phyloP scores from a whole-genome alignment of 2,888 invertebrate genomes.

The Abrostola tripartita region DNA sequence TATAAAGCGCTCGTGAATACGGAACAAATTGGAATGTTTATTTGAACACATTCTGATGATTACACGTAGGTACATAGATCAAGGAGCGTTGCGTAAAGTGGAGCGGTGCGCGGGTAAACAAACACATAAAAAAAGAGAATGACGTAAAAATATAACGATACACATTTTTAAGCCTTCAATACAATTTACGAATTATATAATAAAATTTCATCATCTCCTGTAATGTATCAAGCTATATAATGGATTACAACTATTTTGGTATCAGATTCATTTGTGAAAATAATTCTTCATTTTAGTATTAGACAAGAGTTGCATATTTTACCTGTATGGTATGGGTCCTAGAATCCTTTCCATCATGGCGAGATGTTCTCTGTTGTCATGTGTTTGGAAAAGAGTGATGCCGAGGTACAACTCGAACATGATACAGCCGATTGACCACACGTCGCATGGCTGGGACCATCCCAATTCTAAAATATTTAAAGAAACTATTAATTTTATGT shows the following conservation, averaged over 20 bases:
- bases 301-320: background rate
- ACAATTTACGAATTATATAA: too few species aligned
- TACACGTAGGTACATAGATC: conserved; percentile 12
- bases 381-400: conserved; percentile 99
- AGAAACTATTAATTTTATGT: background rate
- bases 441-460: conserved; percentile 99
- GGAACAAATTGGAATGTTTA: conserved; percentile 39
- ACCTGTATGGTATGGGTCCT: conserved; percentile 98
- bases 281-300: too few species aligned
- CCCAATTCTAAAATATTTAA: conserved; percentile 94
- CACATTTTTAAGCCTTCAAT: conserved; percentile 9
- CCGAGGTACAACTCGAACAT: conserved; percentile 99
- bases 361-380: conserved; percentile 99
- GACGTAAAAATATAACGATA: background rate
- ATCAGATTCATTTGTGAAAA: too few species aligned
- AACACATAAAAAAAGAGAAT: conserved; percentile 15
- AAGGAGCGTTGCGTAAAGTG: conserved; percentile 17
- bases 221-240: too few species aligned
- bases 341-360: conserved; percentile 99
- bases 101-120: conserved; percentile 29
- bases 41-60: conserved; percentile 19
- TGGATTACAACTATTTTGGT: too few species aligned
- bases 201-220: too few species aligned
- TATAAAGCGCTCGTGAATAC: conserved; percentile 26
- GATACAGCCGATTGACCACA: conserved; percentile 99